phyloP scores from a whole-genome alignment of 2,888 invertebrate species.

The Hirtodrosophila cameraria region DNA sequence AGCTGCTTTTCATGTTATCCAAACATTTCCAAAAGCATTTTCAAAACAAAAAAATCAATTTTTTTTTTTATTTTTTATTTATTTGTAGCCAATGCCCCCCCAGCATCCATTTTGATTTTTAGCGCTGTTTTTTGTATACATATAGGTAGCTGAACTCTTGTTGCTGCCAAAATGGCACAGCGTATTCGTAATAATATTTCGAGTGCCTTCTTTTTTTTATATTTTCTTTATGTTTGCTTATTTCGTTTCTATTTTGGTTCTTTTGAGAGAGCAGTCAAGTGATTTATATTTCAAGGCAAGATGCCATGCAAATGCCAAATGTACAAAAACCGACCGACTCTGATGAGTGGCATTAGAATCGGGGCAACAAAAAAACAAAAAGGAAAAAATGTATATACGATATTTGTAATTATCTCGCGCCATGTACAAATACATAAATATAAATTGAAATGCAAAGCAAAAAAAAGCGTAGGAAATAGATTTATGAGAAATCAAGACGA shows the following conservation, averaged over 20 bases:
- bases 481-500: slow-evolving; percentile 5
- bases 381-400: slow-evolving; percentile 13
- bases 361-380: slow-evolving; percentile 16
- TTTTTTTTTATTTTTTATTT: neutral
- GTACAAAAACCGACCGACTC: slow-evolving; percentile 4
- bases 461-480: slow-evolving; percentile 4
- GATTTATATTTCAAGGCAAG: slow-evolving; percentile 62
- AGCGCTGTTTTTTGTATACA: neutral
- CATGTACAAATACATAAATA: slow-evolving; percentile 25
- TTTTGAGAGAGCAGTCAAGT: slow-evolving; percentile 5
- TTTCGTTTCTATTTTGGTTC: slow-evolving; percentile 39
- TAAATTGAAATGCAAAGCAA: slow-evolving; percentile 24
- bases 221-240: slow-evolving; percentile 1
- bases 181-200: slow-evolving; percentile 29
- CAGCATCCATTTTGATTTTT: no score
- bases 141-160: slow-evolving; percentile 43
- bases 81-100: neutral
- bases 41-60: neutral
- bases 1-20: slow-evolving; percentile 5
- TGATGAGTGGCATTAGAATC: slow-evolving; percentile 37
- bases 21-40: slow-evolving; percentile 11
- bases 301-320: slow-evolving; percentile 50
- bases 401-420: slow-evolving; percentile 23
- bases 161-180: slow-evolving; percentile 14
- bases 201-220: slow-evolving; percentile 19